Percentiles rank a stretch among this genome's conserved stretches.
Conservation (phyloP, 2,888 invertebrate genomes). For the Blomia tropicalis region DNA sequence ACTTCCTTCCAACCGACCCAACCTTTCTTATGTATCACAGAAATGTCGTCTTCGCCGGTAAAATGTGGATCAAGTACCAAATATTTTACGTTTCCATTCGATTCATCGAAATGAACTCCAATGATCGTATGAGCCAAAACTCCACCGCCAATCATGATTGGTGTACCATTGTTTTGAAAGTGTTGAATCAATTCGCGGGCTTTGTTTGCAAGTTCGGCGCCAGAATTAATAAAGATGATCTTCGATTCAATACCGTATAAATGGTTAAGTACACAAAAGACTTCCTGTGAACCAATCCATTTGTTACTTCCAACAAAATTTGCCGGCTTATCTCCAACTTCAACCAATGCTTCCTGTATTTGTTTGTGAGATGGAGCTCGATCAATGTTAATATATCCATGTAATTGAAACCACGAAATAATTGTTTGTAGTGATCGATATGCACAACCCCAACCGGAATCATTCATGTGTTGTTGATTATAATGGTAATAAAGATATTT, state of each 20-base stretch:
- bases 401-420: conserved; percentile 70
- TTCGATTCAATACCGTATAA: conserved; percentile 52
- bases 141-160: conserved; percentile 97
- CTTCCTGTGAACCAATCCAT: conserved; percentile 98
- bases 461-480: conserved; percentile 80
- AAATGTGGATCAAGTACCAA: conserved; percentile 98
- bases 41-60: conserved; percentile 68
- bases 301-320: conserved; percentile 73
- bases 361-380: conserved; percentile 62
- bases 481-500: conserved; percentile 89
- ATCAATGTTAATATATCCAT: conserved; percentile 36
- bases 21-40: conserved; percentile 45
- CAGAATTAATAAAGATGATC: conserved; percentile 68
- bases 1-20: conserved; percentile 95
- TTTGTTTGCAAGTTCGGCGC: conserved; percentile 59
- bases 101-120: conserved; percentile 70
- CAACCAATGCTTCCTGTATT: conserved; percentile 72
- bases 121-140: conserved; percentile 93
- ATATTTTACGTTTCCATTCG: conserved; percentile 63
- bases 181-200: conserved; percentile 70
- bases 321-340: conserved; percentile 76
- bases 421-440: conserved; percentile 92
- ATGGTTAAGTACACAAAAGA: conserved; percentile 73
- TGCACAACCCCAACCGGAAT: conserved; percentile 99
- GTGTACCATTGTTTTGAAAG: conserved; percentile 80